phyloP scores from a whole-genome alignment of 1,140 invertebrate species.

The Dolichoris vasculosae region DNA sequence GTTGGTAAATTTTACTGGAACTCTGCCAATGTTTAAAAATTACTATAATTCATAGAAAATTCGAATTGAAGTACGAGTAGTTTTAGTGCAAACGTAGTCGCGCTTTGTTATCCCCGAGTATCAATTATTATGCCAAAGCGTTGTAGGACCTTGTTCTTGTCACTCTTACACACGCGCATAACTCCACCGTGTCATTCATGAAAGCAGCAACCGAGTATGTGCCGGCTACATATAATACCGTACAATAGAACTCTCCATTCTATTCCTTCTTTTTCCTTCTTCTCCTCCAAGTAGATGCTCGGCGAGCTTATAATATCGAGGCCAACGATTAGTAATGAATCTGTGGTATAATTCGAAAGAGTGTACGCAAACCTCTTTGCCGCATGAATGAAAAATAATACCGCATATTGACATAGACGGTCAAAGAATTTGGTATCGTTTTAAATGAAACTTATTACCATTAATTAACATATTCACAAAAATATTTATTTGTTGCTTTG shows the following conservation, averaged over 20 bases:
- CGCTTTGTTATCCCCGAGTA: neutral
- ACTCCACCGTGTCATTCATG: conserved; percentile 27
- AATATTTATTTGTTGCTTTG: too few relatives aligned
- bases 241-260: neutral
- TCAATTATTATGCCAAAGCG: neutral
- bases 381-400: neutral
- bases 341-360: neutral
- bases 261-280: neutral
- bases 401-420: neutral
- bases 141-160: neutral
- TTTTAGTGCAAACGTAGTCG: neutral
- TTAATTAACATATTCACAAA: neutral
- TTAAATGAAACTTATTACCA: neutral
- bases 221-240: neutral
- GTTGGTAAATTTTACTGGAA: neutral
- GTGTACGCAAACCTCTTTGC: neutral
- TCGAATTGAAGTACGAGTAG: too few relatives aligned
- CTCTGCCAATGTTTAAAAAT: neutral
- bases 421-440: neutral
- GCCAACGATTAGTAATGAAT: conserved; percentile 51
- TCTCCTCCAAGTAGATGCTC: neutral
- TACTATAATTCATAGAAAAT: neutral
- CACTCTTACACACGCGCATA: neutral
- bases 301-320: conserved; percentile 36
- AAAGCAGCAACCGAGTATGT: neutral